phyloP scores from a whole-genome alignment of 2,113 vertebrate species.

The Elgaria multicarinata region DNA sequence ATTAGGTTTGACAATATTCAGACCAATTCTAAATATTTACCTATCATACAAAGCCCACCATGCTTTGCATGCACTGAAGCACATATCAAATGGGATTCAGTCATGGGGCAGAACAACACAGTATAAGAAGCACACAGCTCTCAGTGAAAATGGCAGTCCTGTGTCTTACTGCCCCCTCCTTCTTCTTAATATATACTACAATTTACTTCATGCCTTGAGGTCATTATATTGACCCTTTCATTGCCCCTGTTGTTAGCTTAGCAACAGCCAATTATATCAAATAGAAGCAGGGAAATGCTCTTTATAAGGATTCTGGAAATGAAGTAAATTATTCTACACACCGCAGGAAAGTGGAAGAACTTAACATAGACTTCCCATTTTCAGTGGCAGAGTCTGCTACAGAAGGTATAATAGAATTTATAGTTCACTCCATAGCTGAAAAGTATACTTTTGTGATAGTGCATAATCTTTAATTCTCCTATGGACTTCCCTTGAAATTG shows the following conservation, averaged over 20 bases:
- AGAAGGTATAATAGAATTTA: too few relatives aligned
- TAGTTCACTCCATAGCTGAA: not conserved
- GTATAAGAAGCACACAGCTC: not conserved
- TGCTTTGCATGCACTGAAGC: not conserved
- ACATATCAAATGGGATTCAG: not conserved
- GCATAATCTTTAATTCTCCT: not conserved
- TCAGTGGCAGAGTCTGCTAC: not conserved
- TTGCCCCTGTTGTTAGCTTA: not conserved
- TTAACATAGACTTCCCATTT: not conserved
- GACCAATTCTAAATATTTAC: not conserved
- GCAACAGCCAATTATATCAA: not conserved
- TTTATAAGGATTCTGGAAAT: not conserved
- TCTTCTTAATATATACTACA: not conserved
- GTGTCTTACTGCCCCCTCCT: not conserved
- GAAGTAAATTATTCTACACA: not conserved
- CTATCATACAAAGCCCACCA: not conserved
- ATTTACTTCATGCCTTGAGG: not conserved
- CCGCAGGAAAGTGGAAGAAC: not conserved
- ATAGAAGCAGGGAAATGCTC: not conserved
- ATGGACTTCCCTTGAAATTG: conserved; percentile 8
- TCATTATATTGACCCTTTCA: not conserved
- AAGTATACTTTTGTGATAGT: not conserved
- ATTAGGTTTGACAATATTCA: not conserved
- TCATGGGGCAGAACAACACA: not conserved
- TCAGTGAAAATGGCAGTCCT: not conserved